Percentiles rank a stretch among this genome's conserved stretches.
These are phyloP conservation scores for Erinaceus europaeus DNA, from an alignment of 2,113 vertebrate species.

Conservation along the genomic window DNA sequence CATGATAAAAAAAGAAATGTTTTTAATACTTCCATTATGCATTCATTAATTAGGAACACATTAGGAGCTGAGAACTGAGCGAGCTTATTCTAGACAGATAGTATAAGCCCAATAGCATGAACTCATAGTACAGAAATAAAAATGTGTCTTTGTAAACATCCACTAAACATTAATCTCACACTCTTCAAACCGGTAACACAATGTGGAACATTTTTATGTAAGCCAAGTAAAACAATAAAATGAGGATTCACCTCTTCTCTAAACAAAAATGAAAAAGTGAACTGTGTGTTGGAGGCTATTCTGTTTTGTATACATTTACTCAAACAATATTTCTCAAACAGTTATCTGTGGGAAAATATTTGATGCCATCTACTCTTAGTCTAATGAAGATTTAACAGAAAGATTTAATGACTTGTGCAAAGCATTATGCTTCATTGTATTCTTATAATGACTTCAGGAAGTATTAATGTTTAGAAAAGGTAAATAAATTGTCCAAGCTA, in stretches of 20 bases:
- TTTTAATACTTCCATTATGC: slow-evolving; percentile 69
- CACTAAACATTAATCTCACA: slow-evolving; percentile 79
- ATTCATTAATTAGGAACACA: slow-evolving; percentile 76
- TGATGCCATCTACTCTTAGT: not conserved
- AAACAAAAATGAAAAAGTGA: slow-evolving; percentile 67
- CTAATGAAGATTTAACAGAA: slow-evolving; percentile 42
- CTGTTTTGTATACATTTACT: slow-evolving; percentile 34
- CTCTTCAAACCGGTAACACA: slow-evolving; percentile 75
- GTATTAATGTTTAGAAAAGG: not conserved
- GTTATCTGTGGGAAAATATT: slow-evolving; percentile 14
- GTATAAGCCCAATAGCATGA: slow-evolving; percentile 73
- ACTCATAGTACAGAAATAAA: slow-evolving; percentile 73
- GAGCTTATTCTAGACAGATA: slow-evolving; percentile 67
- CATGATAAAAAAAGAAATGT: slow-evolving; percentile 70
- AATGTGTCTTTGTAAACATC: slow-evolving; percentile 74
- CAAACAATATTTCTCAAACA: slow-evolving; percentile 24
- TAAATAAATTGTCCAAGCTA: not conserved
- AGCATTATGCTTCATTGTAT: not conserved
- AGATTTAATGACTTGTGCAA: slow-evolving; percentile 25
- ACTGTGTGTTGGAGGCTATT: not conserved
- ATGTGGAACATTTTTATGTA: slow-evolving; percentile 63
- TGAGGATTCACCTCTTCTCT: slow-evolving; percentile 45
- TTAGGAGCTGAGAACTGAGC: slow-evolving; percentile 66
- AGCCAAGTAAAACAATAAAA: slow-evolving; percentile 58
- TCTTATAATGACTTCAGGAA: not conserved